Conservation (phyloP, 2,113 vertebrate genomes). For the Salvelinus alpinus region DNA sequence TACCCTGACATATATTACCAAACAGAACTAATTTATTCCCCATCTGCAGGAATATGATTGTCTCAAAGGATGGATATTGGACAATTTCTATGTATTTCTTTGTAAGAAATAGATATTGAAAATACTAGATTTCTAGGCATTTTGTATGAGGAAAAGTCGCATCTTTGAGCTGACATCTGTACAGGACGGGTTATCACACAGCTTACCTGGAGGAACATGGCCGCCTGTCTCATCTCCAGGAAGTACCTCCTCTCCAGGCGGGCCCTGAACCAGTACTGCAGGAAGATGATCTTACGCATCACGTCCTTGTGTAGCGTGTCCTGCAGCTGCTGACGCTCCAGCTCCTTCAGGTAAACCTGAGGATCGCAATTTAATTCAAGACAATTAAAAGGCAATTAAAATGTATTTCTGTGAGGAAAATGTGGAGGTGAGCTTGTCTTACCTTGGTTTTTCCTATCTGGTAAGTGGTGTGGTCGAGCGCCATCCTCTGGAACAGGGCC, state of each 20-base stretch:
- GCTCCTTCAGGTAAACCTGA: slow-evolving; percentile 96
- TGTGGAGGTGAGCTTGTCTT: slow-evolving; percentile 1
- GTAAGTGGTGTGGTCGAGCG: slow-evolving; percentile 82
- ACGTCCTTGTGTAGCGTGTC: slow-evolving; percentile 93
- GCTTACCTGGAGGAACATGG: slow-evolving; percentile 83
- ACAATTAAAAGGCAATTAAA: background rate
- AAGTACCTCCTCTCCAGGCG: slow-evolving; percentile 84
- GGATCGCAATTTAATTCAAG: background rate
- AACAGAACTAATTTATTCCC: too few species aligned
- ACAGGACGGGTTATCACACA: too few species aligned
- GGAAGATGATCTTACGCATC: slow-evolving; percentile 88
- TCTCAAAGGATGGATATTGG: too few species aligned
- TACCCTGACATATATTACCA: background rate
- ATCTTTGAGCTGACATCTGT: background rate
- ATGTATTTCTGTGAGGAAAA: too few species aligned
- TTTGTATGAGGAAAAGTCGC: too few species aligned
- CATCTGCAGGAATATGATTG: too few species aligned
- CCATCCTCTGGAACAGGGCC: slow-evolving; percentile 80
- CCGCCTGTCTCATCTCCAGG: slow-evolving; percentile 76
- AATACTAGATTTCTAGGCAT: too few species aligned
- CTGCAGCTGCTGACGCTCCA: slow-evolving; percentile 86
- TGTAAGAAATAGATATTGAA: too few species aligned
- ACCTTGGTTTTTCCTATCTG: slow-evolving; percentile 98
- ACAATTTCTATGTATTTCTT: too few species aligned
- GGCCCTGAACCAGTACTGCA: slow-evolving; percentile 90